These are phyloP conservation scores for Alouatta caraya DNA, from an alignment of 2,797 vertebrate genomes.

Conservation along the genomic window DNA sequence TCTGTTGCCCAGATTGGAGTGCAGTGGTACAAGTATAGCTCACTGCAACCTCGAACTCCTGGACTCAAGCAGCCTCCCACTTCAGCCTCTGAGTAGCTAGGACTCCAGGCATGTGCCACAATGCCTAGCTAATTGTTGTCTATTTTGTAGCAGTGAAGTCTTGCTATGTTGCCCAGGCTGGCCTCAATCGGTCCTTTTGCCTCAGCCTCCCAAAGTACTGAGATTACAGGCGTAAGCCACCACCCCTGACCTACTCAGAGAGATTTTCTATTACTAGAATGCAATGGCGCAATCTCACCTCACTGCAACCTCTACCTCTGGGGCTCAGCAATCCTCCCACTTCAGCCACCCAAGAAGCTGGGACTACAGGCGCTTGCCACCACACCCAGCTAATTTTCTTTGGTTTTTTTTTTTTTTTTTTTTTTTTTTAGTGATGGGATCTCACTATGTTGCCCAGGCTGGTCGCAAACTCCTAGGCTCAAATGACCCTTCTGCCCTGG, in stretches of 20 bases:
- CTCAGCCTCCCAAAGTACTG: not conserved
- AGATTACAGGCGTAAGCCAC: not conserved
- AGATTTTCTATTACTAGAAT: not conserved
- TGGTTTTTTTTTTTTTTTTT: not conserved
- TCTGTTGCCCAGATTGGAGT: not conserved
- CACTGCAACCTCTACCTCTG: not conserved
- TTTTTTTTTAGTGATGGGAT: not conserved
- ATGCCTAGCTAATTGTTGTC: not conserved
- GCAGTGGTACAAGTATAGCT: not conserved
- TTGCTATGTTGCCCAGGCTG: not conserved
- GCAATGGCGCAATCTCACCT: not conserved
- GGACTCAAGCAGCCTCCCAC: not conserved
- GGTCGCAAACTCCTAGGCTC: not conserved
- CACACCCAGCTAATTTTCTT: not conserved
- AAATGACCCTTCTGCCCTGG: not conserved
- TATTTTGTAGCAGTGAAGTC: not conserved
- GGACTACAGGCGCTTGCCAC: not conserved
- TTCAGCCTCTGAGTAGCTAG: not conserved
- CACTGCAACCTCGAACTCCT: not conserved
- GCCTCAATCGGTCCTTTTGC: not conserved
- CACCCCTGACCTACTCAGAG: not conserved
- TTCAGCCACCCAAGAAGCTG: not conserved
- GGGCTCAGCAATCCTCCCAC: not conserved
- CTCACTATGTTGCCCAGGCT: not conserved
- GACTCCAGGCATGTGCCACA: not conserved